Evolutionary conservation across 2,888 invertebrate species (phyloP).

Genomic region (Neoaliturus tenellus): DNA sequence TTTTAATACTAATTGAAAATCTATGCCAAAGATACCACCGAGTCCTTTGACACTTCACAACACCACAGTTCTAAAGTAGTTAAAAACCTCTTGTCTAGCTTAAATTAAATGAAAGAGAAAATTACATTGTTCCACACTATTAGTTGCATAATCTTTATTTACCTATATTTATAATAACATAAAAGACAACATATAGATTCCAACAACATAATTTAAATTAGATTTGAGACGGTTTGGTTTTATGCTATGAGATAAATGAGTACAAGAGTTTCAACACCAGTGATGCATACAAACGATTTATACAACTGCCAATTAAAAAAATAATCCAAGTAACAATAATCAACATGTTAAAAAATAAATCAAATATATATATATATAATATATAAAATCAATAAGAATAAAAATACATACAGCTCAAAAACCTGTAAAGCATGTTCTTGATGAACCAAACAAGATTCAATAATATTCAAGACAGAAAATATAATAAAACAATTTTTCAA

Average conservation of each 20-base stretch:
- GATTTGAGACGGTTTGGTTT: background rate
- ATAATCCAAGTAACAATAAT: slow-evolving; percentile 42
- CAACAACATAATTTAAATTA: slow-evolving; percentile 57
- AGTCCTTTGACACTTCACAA: background rate
- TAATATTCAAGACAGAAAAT: slow-evolving; percentile 46
- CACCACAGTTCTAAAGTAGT: slow-evolving; percentile 28
- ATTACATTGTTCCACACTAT: slow-evolving; percentile 43
- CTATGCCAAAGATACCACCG: slow-evolving; percentile 18
- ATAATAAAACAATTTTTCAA: slow-evolving; percentile 39
- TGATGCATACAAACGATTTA: slow-evolving; percentile 35
- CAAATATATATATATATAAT: slow-evolving; percentile 49
- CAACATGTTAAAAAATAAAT: slow-evolving; percentile 52
- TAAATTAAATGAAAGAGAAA: slow-evolving; percentile 15
- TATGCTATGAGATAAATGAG: slow-evolving; percentile 16
- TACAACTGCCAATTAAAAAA: slow-evolving; percentile 44
- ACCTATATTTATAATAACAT: slow-evolving; percentile 55
- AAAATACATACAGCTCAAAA: slow-evolving; percentile 48
- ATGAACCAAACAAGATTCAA: slow-evolving; percentile 45
- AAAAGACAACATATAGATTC: slow-evolving; percentile 57
- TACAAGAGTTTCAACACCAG: slow-evolving; percentile 31
- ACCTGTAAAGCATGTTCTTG: slow-evolving; percentile 19
- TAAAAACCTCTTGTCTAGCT: background rate
- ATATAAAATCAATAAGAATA: slow-evolving; percentile 35
- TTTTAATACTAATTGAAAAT: slow-evolving; percentile 28
- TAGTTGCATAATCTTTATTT: slow-evolving; percentile 51